A percentile compares a stretch with the other conserved stretches of the same genome.
These are phyloP conservation scores for Chrysotoxum bicinctum DNA, from an alignment of 2,888 invertebrate species.

Conservation along the genomic window DNA sequence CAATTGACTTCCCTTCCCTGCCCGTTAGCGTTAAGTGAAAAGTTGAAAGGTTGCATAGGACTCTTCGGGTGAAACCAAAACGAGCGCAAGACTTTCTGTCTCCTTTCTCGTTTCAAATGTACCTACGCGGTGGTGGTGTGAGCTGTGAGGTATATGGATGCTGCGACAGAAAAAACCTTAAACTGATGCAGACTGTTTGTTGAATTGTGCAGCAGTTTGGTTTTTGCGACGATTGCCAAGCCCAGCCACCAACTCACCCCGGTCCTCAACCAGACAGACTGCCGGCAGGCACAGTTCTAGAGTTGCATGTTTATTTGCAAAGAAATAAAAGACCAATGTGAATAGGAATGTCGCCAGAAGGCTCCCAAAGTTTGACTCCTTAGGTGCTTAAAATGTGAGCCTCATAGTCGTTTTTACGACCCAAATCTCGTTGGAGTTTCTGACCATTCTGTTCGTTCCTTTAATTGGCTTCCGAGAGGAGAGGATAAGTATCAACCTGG, in stretches of 20 bases:
- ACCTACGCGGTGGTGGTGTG: background rate
- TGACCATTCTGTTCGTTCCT: conserved; percentile 34
- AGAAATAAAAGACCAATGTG: conserved; percentile 36
- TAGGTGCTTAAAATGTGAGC: conserved; percentile 42
- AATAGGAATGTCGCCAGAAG: conserved; percentile 61
- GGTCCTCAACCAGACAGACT: conserved; percentile 47
- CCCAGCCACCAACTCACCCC: background rate
- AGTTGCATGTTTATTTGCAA: conserved; percentile 52
- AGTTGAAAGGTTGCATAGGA: conserved; percentile 55
- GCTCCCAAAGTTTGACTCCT: conserved; percentile 62
- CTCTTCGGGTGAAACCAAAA: conserved; percentile 40
- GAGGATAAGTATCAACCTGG: background rate
- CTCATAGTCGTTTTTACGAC: conserved; percentile 37
- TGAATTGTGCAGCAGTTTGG: conserved; percentile 46
- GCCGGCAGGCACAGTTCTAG: conserved; percentile 57
- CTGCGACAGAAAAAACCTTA: conserved; percentile 7
- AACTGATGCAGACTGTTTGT: conserved; percentile 38
- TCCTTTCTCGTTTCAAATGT: conserved; percentile 30
- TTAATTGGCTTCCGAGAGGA: conserved; percentile 30
- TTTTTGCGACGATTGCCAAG: conserved; percentile 7
- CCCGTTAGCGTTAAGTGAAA: conserved; percentile 39
- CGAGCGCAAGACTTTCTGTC: conserved; percentile 47
- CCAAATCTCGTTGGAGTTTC: conserved; percentile 37
- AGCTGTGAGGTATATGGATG: background rate
- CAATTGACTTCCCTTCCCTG: background rate